Base-by-base conservation (phyloP, 2,888 invertebrate genomes). In the Coleophora deauratella region DNA sequence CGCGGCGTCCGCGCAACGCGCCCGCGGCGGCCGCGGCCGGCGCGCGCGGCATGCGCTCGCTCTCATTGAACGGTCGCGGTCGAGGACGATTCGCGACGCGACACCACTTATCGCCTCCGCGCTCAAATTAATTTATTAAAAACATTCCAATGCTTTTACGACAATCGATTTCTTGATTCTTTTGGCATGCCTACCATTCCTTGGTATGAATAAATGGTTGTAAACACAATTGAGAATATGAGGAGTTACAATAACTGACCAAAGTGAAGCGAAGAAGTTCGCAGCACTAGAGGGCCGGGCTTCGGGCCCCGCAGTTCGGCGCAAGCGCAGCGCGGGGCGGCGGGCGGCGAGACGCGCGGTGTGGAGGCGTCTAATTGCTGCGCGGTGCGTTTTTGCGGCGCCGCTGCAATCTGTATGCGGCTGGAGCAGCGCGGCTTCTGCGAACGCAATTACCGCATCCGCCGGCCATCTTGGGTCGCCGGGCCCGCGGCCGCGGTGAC, bases 381-480 rank as follows among this genome's bases (percentile, higher is more conserved):
- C 46, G 54, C 49, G 50, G 37, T 50, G 54, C 50, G 66, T 74
- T 75, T 74, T 74, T 73, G 73, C 70, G 61, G 56, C 54, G 52
- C 51, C 56, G 63, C 57, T 55, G 61, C 66, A 73, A 75, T 77
- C 75, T 72, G 75, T 74, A 74, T 72, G 72, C 72, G 63, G 60
- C 55, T 52, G 49, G 60, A 52, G 55, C 52, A 40, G 47, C 41
- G 36, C 59, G 62, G 62, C 53, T 82, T 81, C 82, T 74, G 68
- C 75, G 82, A 81, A 82, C 57, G 68, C 75, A 78, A 81, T 82
- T 82, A 82, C 70, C 59, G 76, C 78, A 70, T 72, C 78, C 77
- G 76, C 64, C 62, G 70, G 81, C 81, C 81, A 81, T 81, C 70
- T 80, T 81, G 76, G 59, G 37, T 43, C 42, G 47, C 37, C 27